phyloP scores from a whole-genome alignment of 2,113 vertebrate species.

The Oreotrochilus melanogaster region DNA sequence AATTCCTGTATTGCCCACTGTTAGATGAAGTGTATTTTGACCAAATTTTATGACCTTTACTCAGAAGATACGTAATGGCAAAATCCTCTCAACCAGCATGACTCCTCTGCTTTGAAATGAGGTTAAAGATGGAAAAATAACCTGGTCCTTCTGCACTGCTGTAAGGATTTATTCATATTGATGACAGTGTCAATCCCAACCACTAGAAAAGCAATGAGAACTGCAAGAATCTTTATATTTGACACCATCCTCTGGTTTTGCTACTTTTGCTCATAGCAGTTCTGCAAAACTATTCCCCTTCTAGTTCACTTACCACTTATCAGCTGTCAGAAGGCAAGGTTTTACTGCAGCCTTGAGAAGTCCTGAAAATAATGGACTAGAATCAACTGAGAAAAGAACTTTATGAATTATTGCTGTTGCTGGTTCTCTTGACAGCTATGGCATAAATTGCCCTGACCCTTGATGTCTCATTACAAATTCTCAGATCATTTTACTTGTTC shows the following conservation, averaged over 20 bases:
- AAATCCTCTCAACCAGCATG: not conserved
- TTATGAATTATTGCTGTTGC: not conserved
- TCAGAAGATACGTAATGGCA: not conserved
- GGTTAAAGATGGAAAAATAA: not conserved
- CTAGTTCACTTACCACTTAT: not conserved
- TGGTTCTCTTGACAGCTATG: not conserved
- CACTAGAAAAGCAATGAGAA: not conserved
- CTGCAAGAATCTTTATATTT: not conserved
- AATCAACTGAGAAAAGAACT: not conserved
- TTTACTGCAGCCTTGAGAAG: not conserved
- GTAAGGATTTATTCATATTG: not conserved
- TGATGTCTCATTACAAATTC: not conserved
- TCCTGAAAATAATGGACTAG: not conserved
- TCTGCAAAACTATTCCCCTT: not conserved
- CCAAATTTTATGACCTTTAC: not conserved
- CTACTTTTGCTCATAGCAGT: not conserved
- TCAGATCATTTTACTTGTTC: not conserved
- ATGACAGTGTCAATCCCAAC: not conserved
- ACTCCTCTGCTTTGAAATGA: not conserved
- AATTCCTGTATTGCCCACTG: not conserved
- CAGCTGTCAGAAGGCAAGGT: not conserved
- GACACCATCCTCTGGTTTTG: not conserved
- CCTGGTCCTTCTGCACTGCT: not conserved
- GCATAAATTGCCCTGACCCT: not conserved
- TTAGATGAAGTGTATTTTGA: not conserved